Base-by-base conservation (phyloP, 2,113 vertebrate genomes). In the Triplophysa rosa region DNA sequence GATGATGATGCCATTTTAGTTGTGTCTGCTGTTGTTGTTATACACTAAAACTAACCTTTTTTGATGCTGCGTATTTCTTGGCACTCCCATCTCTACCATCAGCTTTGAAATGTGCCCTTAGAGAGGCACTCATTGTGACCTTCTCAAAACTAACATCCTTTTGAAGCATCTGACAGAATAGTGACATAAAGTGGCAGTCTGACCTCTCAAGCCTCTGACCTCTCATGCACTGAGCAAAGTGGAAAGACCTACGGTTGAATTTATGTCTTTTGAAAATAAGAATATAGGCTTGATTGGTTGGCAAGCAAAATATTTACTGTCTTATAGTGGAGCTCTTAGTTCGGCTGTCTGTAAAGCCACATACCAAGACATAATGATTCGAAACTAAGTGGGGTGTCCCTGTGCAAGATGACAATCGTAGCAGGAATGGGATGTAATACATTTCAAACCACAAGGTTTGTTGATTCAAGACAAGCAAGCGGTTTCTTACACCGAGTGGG, bases 111-210 rank as follows among this genome's bases (percentile, higher is more conserved):
- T 13, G 12, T 58, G 29, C 61, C 65, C 45, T 75, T 67, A 64
- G 65, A 84, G 78, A 82, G 77, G 70, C 79, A 65, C 66, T 85
- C 63, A 83, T 54, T 5, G 4, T 62, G 84, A 92, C 89, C 90
- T 89, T 56, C 84, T 79, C 87, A 87, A 73, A 4, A 79, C 83
- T 81, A 87, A 87, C 84, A 87, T 86, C 82, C 84, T 85, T 89
- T 85, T 79, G 74, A 85, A 89, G 75, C 5, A 49, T 63, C 84
- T 70, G 71, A 85, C 82, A 85, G 79, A 80, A 77, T 80, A 3
- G 54, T 82, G 10, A 84, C 86, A 84, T 88, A 87, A 84, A 87
- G 82, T 80, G n/a, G 68, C 72, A 16, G 42, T 16, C 69, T 83
- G 87, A 89, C 89, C 88, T 82, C 87, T 74, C 58, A 16, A 65